Evolutionary conservation across 1,140 invertebrate genomes (phyloP).

Genomic region (Dreissena rostriformis): DNA sequence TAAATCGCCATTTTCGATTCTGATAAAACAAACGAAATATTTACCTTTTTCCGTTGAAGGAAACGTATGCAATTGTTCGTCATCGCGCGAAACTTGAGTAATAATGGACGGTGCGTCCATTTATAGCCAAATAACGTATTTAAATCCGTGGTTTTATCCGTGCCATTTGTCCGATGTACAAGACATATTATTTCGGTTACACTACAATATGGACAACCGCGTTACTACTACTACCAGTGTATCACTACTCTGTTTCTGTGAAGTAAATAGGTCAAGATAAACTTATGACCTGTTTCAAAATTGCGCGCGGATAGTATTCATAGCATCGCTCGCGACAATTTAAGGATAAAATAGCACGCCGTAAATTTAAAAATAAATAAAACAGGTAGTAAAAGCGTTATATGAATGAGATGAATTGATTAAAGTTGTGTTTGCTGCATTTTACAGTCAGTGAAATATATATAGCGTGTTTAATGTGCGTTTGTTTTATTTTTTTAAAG

Average conservation of each 20-base stretch:
- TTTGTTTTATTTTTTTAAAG: no score
- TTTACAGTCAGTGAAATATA: no score
- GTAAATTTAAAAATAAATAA: no score
- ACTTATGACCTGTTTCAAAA: not conserved
- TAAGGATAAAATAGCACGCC: no score
- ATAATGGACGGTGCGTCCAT: conserved; percentile 99
- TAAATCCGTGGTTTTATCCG: conserved; percentile 72
- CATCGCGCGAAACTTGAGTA: conserved; percentile 97
- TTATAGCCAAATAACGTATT: conserved; percentile 83
- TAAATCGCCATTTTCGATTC: conserved; percentile 58
- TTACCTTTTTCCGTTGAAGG: conserved; percentile 93
- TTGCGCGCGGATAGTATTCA: no score
- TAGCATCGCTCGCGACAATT: no score
- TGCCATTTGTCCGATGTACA: conserved; percentile 21
- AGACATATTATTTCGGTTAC: conserved; percentile 25
- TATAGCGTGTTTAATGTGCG: no score
- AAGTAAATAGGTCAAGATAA: conserved; percentile 53
- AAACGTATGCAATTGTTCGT: conserved; percentile 96
- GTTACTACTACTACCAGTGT: conserved; percentile 41
- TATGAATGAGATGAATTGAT: no score
- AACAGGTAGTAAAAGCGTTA: no score
- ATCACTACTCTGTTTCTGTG: conserved; percentile 59
- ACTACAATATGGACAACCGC: conserved; percentile 46
- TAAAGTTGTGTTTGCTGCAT: no score
- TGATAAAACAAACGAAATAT: conserved; percentile 67